Conservation (phyloP, 2,113 vertebrate genomes). For the Leptocoma aspasia region DNA sequence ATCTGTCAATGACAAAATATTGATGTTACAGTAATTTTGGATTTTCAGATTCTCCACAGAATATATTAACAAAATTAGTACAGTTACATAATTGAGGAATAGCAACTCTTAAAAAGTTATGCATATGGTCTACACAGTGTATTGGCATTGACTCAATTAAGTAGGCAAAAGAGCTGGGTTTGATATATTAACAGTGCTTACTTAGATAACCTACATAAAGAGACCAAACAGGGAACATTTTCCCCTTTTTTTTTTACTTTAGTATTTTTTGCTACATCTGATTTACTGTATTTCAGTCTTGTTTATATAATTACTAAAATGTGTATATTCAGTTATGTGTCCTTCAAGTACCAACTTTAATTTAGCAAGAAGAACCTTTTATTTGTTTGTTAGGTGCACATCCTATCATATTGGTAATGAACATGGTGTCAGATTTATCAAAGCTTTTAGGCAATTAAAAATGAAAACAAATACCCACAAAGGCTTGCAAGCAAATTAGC, state of each 20-base stretch:
- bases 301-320: neutral
- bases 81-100: neutral
- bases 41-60: neutral
- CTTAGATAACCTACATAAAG: neutral
- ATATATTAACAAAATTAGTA: neutral
- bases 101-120: neutral
- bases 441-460: neutral
- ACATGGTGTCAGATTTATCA: neutral
- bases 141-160: conserved; percentile 17
- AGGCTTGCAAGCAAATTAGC: neutral
- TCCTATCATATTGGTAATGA: neutral
- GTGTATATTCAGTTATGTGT: neutral
- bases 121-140: neutral
- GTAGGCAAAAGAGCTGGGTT: neutral
- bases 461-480: neutral
- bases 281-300: neutral
- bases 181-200: neutral
- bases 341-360: neutral
- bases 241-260: neutral
- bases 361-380: neutral
- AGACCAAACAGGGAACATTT: neutral
- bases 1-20: neutral
- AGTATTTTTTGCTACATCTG: neutral
- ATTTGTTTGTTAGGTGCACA: neutral
- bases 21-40: neutral